Evolutionary conservation across 2,888 invertebrate genomes (phyloP).

Genomic region (Cephalotes varians): DNA sequence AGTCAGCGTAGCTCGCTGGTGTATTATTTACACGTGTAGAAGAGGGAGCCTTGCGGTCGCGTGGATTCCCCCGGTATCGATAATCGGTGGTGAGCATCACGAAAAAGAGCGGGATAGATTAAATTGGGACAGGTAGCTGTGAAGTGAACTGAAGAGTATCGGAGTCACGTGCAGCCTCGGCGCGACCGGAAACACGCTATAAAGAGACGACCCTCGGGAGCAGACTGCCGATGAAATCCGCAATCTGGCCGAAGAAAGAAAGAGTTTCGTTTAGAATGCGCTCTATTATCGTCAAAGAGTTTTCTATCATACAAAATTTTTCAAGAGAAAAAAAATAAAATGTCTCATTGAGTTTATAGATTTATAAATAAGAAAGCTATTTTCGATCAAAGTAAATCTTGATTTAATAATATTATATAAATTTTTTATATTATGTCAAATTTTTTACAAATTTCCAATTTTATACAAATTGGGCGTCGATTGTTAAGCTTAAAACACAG

Average conservation of each 20-base stretch:
- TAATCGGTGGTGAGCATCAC: slow-evolving; percentile 69
- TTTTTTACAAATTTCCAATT: too few species aligned
- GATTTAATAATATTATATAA: too few species aligned
- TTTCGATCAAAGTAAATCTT: too few species aligned
- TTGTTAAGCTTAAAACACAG: too few species aligned
- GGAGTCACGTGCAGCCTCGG: slow-evolving; percentile 80
- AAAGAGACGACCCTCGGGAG: slow-evolving; percentile 63
- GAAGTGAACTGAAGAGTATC: slow-evolving; percentile 80
- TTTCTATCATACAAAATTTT: neutral
- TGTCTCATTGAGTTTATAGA: neutral
- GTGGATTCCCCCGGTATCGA: slow-evolving; percentile 44
- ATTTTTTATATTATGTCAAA: too few species aligned
- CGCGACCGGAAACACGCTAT: slow-evolving; percentile 81
- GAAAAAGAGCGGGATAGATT: slow-evolving; percentile 75
- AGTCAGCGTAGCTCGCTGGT: slow-evolving; percentile 70
- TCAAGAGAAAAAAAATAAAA: neutral
- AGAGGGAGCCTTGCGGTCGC: slow-evolving; percentile 77
- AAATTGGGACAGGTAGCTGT: slow-evolving; percentile 83
- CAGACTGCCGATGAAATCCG: slow-evolving; percentile 31
- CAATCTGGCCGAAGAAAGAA: slow-evolving; percentile 24
- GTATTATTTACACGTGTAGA: slow-evolving; percentile 83
- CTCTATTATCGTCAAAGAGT: neutral
- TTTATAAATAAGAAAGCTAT: too few species aligned
- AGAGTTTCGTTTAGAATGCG: slow-evolving; percentile 5
- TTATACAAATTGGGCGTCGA: too few species aligned